phyloP scores from a whole-genome alignment of 2,888 invertebrate species.

The Limnephilus rhombicus region DNA sequence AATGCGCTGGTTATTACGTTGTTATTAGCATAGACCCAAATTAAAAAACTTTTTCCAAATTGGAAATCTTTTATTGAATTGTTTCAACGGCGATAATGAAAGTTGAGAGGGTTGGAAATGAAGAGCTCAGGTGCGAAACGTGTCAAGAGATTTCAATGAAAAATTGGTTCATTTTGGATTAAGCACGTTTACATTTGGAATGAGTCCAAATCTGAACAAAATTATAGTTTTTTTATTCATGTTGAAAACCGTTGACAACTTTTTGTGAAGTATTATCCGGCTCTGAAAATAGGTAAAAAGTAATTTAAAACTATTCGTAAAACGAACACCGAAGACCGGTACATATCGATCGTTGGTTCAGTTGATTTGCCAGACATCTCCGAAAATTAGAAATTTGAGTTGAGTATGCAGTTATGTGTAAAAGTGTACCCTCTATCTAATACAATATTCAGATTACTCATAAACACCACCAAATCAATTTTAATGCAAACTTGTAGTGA shows the following conservation, averaged over 20 bases:
- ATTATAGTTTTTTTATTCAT: neutral
- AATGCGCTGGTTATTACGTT: neutral
- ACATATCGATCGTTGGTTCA: too few species aligned
- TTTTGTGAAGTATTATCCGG: too few species aligned
- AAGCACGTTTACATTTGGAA: neutral
- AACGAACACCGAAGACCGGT: too few species aligned
- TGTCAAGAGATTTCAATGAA: neutral
- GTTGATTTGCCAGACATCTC: too few species aligned
- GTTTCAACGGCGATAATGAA: slow-evolving; percentile 12
- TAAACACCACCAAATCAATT: too few species aligned
- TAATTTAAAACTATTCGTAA: too few species aligned
- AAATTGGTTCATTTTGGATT: neutral
- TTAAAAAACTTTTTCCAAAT: slow-evolving; percentile 46
- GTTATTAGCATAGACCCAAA: slow-evolving; percentile 26
- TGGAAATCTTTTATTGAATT: slow-evolving; percentile 34
- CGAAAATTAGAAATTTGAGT: too few species aligned
- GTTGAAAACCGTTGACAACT: neutral
- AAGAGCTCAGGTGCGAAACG: neutral
- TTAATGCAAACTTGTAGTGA: too few species aligned
- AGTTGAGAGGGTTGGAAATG: neutral
- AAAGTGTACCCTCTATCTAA: too few species aligned
- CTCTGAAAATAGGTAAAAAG: too few species aligned
- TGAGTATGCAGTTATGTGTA: too few species aligned
- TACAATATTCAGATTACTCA: too few species aligned
- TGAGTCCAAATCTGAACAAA: neutral